Base-by-base conservation (phyloP, 64 coral and sea anemone species). In the Montipora cactus region DNA sequence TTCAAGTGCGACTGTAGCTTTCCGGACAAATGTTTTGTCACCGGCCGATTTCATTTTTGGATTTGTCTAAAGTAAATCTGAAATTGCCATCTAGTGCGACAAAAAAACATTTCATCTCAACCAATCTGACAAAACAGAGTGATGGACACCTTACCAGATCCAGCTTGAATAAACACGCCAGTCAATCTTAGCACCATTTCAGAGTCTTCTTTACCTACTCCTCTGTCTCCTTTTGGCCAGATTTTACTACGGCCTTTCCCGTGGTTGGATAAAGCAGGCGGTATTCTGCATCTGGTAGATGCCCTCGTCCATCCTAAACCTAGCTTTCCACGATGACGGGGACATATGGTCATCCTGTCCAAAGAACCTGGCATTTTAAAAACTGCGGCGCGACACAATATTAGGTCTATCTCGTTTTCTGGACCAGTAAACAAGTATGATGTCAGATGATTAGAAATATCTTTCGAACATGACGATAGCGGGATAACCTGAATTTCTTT, bases 191-290 rank as follows among this genome's bases (percentile, higher is more conserved):
- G 28, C 12, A 81, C n/a, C 16, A 19, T 8, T 81, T 69, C 49
- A 4, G 89, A 91, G 10, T 91, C 67, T 0, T 81, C 3, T 71
- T 91, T 91, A 2, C 89, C 69, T 44, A 91, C 4, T 2, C 89
- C 89, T 74, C 78, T 48, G 7, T 91, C 89, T 49, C 89, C 89
- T 67, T 81, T 73, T 7, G 79, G 89, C 78, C 89, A 91, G 59
- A 3, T 73, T 73, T 74, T 68, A 69, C 16, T 91, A 22, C 21
- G 68, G 19, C 76, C 76, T 81, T 91, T 91, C 3, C 89, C 67
- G 89, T 91, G 89, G 19, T 91, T 81, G 16, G 89, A 91, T 22
- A 91, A 53, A 68, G 46, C 78, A 49, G 47, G 7, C 47, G 89
- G 89, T 23, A 91, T 79, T 75, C 90, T 83, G 48, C 90, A 92